Percentiles rank a stretch among this genome's conserved stretches.
Conservation (phyloP, 2,797 vertebrate genomes). For the Australoheros facetus region DNA sequence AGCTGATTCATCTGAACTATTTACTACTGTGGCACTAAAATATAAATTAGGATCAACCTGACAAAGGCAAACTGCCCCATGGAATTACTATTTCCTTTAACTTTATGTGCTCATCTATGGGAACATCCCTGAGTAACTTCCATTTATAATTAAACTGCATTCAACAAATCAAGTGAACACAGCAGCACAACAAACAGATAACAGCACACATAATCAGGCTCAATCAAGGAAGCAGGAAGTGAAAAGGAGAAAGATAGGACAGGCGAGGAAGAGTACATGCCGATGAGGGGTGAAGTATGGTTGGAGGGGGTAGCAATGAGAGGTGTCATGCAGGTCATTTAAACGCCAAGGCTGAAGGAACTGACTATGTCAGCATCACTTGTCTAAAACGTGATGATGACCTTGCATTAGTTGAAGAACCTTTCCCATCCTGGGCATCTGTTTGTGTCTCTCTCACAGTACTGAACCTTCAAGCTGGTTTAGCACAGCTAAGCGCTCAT, state of each 20-base stretch:
- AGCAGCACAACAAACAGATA: slow-evolving; percentile 62
- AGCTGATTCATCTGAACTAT: neutral
- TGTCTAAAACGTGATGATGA: slow-evolving; percentile 65
- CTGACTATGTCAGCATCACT: slow-evolving; percentile 74
- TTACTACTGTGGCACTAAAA: neutral
- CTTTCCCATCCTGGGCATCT: slow-evolving; percentile 44
- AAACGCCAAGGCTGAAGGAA: slow-evolving; percentile 89
- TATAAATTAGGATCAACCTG: slow-evolving; percentile 13
- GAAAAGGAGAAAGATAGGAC: slow-evolving; percentile 62
- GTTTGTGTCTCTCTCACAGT: slow-evolving; percentile 29
- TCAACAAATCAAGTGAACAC: slow-evolving; percentile 53
- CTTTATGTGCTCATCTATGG: slow-evolving; percentile 35
- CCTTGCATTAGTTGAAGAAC: slow-evolving; percentile 57
- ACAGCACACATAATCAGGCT: slow-evolving; percentile 57
- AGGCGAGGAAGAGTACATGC: slow-evolving; percentile 44
- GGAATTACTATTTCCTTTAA: neutral
- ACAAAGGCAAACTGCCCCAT: neutral
- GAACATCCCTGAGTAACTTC: slow-evolving; percentile 57
- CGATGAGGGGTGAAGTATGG: slow-evolving; percentile 6
- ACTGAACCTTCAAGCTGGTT: slow-evolving; percentile 23
- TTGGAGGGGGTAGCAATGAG: slow-evolving; percentile 56
- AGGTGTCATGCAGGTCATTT: slow-evolving; percentile 86
- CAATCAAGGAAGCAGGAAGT: slow-evolving; percentile 54
- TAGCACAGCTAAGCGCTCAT: slow-evolving; percentile 22
- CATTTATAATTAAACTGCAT: slow-evolving; percentile 36